Conservation (phyloP, 2,888 invertebrate species). For the Chrysolina oricalcia region DNA sequence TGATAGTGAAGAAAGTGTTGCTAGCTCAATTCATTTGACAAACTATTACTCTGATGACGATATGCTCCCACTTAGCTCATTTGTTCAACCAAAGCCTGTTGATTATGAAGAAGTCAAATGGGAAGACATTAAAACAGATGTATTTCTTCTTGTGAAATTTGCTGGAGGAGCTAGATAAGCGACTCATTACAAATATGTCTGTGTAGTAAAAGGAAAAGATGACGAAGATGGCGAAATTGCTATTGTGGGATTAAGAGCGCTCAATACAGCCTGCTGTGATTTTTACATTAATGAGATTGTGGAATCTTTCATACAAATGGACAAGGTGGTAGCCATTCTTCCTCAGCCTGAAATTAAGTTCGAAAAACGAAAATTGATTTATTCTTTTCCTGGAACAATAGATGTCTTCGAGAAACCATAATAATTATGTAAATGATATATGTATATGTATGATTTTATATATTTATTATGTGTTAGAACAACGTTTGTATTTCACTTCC, state of each 20-base stretch:
- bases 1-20: slow-evolving; percentile 18
- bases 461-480: not conserved
- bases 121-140: slow-evolving; percentile 11
- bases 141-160: slow-evolving; percentile 33
- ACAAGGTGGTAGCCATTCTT: slow-evolving; percentile 27
- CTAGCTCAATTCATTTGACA: slow-evolving; percentile 15
- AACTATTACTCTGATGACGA: slow-evolving; percentile 15
- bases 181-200: slow-evolving; percentile 30
- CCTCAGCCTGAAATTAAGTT: slow-evolving; percentile 29
- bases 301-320: too few relatives aligned
- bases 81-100: slow-evolving; percentile 23
- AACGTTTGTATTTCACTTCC: slow-evolving; percentile 16
- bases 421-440: not conserved
- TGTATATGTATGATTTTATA: not conserved
- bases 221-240: slow-evolving; percentile 19
- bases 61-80: slow-evolving; percentile 8
- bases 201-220: slow-evolving; percentile 29
- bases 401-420: slow-evolving; percentile 31
- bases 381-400: slow-evolving; percentile 31
- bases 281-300: slow-evolving; percentile 21
- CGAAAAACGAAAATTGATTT: slow-evolving; percentile 28
- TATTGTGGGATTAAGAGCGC: slow-evolving; percentile 29
- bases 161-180: slow-evolving; percentile 21
- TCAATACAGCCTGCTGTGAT: slow-evolving; percentile 28
- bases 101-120: slow-evolving; percentile 25